phyloP scores from a whole-genome alignment of 1,140 invertebrate species.

The Triops longicaudatus region DNA sequence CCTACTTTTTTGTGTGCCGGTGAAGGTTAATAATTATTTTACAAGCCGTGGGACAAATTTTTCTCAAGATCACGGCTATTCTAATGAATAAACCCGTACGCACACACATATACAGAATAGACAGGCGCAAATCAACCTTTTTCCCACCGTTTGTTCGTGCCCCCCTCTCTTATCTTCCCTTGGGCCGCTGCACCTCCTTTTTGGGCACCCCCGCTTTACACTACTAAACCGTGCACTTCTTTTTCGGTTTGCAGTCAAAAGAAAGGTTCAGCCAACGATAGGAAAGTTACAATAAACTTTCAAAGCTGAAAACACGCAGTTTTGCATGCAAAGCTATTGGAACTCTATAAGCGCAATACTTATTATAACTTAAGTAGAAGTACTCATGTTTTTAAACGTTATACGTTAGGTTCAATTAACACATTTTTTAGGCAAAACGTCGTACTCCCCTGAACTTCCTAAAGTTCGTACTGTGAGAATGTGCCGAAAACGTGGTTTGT shows the following conservation, averaged over 20 bases:
- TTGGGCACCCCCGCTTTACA: not conserved
- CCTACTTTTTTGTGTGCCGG: not conserved
- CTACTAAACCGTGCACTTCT: not conserved
- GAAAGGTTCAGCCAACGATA: no score
- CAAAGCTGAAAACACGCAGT: no score
- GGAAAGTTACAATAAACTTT: no score
- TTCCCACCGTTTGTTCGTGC: not conserved
- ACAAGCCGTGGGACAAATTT: not conserved
- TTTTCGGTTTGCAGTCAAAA: not conserved
- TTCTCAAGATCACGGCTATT: not conserved
- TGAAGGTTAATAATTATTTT: not conserved
- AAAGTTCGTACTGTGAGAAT: no score
- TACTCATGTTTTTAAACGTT: no score
- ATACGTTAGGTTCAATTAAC: no score
- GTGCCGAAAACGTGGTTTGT: no score
- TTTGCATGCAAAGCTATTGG: no score
- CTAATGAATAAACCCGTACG: not conserved
- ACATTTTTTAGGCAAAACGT: no score
- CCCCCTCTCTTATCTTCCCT: not conserved
- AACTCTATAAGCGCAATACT: no score
- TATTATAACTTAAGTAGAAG: no score
- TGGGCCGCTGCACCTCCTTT: not conserved
- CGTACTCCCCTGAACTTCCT: no score
- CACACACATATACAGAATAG: not conserved
- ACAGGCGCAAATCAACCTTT: not conserved